A percentile compares a stretch with the other conserved stretches of the same genome.
phyloP scores from a whole-genome alignment of 2,113 vertebrate genomes.

The Butastur rufipennis region DNA sequence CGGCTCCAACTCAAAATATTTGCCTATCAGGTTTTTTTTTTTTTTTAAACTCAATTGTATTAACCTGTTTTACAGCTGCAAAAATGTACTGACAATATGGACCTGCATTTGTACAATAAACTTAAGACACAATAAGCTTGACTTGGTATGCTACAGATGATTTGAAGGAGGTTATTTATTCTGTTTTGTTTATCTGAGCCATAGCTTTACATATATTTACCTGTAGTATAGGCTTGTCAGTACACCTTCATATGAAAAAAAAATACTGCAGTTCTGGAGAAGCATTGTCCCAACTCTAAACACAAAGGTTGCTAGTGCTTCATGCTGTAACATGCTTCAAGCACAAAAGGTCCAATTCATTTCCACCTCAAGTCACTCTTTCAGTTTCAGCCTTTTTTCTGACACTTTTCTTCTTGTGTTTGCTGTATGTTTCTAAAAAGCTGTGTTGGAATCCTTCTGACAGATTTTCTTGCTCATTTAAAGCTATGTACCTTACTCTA shows the following conservation, averaged over 20 bases:
- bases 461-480: neutral
- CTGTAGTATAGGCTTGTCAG: neutral
- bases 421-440: neutral
- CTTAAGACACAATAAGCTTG: neutral
- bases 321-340: neutral
- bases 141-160: neutral
- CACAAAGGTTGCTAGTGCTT: neutral
- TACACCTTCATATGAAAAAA: neutral
- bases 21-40: neutral
- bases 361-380: neutral
- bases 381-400: neutral
- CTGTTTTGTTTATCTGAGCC: neutral
- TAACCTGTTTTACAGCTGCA: neutral
- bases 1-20: slow-evolving; percentile 31
- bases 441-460: neutral
- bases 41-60: neutral
- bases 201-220: too few species aligned
- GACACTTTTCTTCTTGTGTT: neutral
- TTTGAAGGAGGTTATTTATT: neutral
- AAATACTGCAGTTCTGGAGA: neutral
- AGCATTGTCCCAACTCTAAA: neutral
- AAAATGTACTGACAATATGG: neutral
- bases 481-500: neutral
- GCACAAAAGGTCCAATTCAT: neutral
- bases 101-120: neutral